A percentile compares a stretch with the other conserved stretches of the same genome.
phyloP scores from a whole-genome alignment of 2,797 vertebrate genomes.

The Hippopotamyrus pictus region DNA sequence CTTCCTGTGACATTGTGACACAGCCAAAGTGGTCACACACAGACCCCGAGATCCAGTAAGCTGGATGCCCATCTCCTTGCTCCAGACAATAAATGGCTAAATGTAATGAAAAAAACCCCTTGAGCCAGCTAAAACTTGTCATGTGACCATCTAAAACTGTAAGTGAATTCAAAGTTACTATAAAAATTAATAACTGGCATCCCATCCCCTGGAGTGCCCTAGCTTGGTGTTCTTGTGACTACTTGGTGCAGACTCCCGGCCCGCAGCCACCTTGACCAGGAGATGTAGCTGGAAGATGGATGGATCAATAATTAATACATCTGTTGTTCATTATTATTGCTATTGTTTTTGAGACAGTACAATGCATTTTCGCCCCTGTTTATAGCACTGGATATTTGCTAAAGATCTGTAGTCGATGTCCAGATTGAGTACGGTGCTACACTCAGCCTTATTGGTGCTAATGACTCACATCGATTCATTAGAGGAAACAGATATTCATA shows the following conservation, averaged over 20 bases:
- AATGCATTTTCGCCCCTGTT: not conserved
- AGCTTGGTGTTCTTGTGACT: not conserved
- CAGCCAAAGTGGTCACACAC: not conserved
- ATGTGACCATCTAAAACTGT: not conserved
- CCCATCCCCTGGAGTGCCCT: not conserved
- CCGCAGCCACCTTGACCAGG: not conserved
- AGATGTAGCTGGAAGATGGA: not conserved
- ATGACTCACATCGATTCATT: not conserved
- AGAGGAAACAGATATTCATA: not conserved
- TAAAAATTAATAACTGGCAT: not conserved
- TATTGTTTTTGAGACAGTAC: not conserved
- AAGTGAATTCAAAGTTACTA: not conserved
- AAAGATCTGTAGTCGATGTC: not conserved
- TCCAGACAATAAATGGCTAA: not conserved
- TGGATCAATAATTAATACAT: not conserved
- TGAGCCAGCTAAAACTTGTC: not conserved
- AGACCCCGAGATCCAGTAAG: not conserved
- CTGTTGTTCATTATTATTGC: not conserved
- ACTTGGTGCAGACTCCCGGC: not conserved
- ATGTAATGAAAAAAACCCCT: not conserved
- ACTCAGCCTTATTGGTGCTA: not conserved
- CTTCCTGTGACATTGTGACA: not conserved
- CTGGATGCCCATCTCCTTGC: not conserved
- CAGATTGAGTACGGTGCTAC: not conserved
- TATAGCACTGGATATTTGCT: not conserved